Evolutionary conservation across 1,140 invertebrate species (phyloP), one percentile per base, ranked within the genome.

Genomic region (Hermetia illucens): DNA sequence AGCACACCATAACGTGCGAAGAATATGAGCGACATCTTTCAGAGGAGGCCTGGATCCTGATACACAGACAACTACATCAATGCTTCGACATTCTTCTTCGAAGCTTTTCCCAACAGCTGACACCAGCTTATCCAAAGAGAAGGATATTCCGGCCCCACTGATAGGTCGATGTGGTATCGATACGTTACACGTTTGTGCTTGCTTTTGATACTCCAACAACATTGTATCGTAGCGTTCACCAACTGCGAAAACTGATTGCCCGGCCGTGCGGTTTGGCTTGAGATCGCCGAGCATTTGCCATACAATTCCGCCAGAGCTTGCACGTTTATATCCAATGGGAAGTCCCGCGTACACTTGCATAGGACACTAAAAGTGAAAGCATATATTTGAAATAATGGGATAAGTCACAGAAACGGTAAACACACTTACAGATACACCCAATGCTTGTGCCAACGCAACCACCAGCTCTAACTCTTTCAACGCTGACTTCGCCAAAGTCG

Each of bases 401-500:
- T n/a, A n/a, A 17, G n/a, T 34, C 30, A 2, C 16, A 5, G 22
- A 4, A 2, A 6, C 16, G 12, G 21, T 19, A 19, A 13, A 8
- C 15, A 36, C 4, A 46, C 60, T 56, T 16, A 88, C 79, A 53
- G 77, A 79, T 3, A 87, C 71, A 2, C 83, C 86, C 17, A 90
- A 63, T 19, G 69, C 64, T 48, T 75, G 69, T 9, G 79, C 71
- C 51, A 81, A 63, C 16, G 66, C 64, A 22, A 78, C 74, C 2
- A 90, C 72, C 4, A 62, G 63, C 50, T 89, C 77, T 30, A 92
- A 64, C 41, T 88, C 79, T 36, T 72, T 62, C 1, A 91, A 45
- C 1, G 74, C 83, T 47, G 76, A 66, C 33, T 77, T 78, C 3
- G 78, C 77, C 4, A 78, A 52, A 10, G 63, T 62, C 10, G 71